Evolutionary conservation across 2,888 invertebrate species (phyloP), one percentile per base, ranked within the genome.

Genomic region (Chrysolina americana): DNA sequence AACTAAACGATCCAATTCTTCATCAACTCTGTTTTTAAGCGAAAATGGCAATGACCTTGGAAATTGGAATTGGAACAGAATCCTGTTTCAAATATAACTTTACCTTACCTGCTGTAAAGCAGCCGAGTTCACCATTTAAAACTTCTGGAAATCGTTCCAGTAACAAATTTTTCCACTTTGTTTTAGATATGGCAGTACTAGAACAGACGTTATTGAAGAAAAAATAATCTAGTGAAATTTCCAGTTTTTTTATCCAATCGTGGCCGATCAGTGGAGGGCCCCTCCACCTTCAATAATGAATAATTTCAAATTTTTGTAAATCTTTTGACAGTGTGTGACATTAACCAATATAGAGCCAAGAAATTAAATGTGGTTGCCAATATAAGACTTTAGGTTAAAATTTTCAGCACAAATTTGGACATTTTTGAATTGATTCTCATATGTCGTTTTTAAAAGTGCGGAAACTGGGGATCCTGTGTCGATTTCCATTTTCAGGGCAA

Each of bases 1-100:
- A 17, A 72, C 50, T 41, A 75, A 68, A 1, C 62, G 48, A 8
- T 70, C 47, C 48, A 71, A 69, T 65, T 76, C 70, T 17, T 15
- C 48, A 15, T 76, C 73, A 8, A 73, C 76, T 68, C 70, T 73
- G 23, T 64, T 59, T 64, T 66, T 76, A 17, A 73, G 36, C 28
- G 65, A 21, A 48, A 68, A 23, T 65, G 66, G 70, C 56, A 76
- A 70, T 8, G 73, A 44, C 21, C 73, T 64, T 15, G 76, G 19
- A 70, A 70, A 70, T n/a, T n/a, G n/a, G n/a, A 47, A 64, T 64
- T 11, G 64, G 70, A 36, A 63, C 15, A 17, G 64, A n/a, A n/a
- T 64, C 48, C 9, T 17, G 15, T 47, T 70, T 62, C 48, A 70
- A 11, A 28, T 62, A 23, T 48, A 70, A 70, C 13, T 63, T 59